Base-by-base conservation (phyloP, 1,140 invertebrate species). In the Nasonia vitripennis region DNA sequence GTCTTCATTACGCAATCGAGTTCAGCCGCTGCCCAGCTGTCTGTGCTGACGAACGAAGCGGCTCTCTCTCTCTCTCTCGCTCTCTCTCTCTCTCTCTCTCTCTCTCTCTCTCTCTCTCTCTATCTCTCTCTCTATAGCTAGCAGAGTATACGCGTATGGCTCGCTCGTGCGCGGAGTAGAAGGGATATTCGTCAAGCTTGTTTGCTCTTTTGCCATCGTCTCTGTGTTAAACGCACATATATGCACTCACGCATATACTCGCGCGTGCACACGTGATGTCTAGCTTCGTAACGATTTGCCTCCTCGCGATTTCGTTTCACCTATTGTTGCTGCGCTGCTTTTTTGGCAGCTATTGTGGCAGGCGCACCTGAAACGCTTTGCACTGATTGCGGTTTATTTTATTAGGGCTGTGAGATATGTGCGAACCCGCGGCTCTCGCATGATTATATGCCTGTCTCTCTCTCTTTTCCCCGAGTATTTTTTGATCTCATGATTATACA, bases 1-100 rank as follows among this genome's bases (percentile, higher is more conserved):
- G 87, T 87, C 86, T 81, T 88, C 87, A 79, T 90, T 90, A 89
- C 88, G 88, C 85, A 90, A 91, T 89, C 84, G 79, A 88, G 84
- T 68, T 68, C 71, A 81, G 84, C 37, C 88, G 90, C 88, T 91
- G 89, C 87, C 89, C 90, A 91, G 90, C 90, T 91, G 90, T 91
- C 87, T 87, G 55, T 62, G 20, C 4, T n/a, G 75, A 67, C 78
- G 85, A n/a, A 55, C 51, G 48, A 81, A 45, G 81, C 51, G 37
- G 14, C n/a, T 31, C 55, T 62, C 55, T 27, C 27, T 27, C 27
- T 27, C 27, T 27, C 27, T 27, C 27, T 27, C 27, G 0, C 27
- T 27, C 27, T 27, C 27, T 27, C 27, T 27, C 27, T 27, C 27
- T 27, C 0, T 27, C 1, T 27, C 27, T 27, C 27, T 27, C 27